Percentiles rank a stretch among this genome's conserved stretches.
Evolutionary conservation across 2,888 invertebrate species (phyloP).

Genomic region (Orchestes rusci): DNA sequence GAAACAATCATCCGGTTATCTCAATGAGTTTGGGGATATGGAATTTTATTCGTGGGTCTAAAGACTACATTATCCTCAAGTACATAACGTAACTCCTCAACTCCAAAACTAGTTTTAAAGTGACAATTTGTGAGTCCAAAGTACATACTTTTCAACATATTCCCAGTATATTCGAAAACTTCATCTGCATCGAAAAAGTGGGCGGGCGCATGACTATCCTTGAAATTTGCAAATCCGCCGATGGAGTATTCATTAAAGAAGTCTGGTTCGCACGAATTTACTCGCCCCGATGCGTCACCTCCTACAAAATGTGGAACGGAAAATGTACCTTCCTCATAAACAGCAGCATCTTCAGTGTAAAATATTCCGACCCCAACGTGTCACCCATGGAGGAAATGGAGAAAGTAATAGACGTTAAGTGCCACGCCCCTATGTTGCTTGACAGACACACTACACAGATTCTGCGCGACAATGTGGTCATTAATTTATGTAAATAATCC

Average conservation of each 20-base stretch:
- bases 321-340: constrained; percentile 39
- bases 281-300: constrained; percentile 39
- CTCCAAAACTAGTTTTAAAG: too few relatives aligned
- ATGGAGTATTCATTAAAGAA: constrained; percentile 33
- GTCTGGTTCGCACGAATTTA: constrained; percentile 41
- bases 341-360: constrained; percentile 37
- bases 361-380: constrained; percentile 33
- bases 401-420: constrained; percentile 29
- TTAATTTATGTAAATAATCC: constrained; percentile 38
- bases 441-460: constrained; percentile 34
- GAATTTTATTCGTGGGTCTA: too few relatives aligned
- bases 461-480: constrained; percentile 38
- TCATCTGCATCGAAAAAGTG: constrained; percentile 40
- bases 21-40: too few relatives aligned
- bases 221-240: constrained; percentile 32
- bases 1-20: too few relatives aligned
- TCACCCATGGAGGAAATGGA: constrained; percentile 33
- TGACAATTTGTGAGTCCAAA: neutral
- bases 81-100: too few relatives aligned
- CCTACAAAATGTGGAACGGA: constrained; percentile 40
- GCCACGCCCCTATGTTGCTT: constrained; percentile 28
- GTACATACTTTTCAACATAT: too few relatives aligned
- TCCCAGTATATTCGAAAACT: constrained; percentile 39
- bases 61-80: too few relatives aligned
- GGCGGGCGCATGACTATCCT: constrained; percentile 39